Evolutionary conservation across 92 coral and sea anemone genomes (phyloP), one percentile per base, ranked within the genome.

Genomic region (Zoanthus sansibaricus): DNA sequence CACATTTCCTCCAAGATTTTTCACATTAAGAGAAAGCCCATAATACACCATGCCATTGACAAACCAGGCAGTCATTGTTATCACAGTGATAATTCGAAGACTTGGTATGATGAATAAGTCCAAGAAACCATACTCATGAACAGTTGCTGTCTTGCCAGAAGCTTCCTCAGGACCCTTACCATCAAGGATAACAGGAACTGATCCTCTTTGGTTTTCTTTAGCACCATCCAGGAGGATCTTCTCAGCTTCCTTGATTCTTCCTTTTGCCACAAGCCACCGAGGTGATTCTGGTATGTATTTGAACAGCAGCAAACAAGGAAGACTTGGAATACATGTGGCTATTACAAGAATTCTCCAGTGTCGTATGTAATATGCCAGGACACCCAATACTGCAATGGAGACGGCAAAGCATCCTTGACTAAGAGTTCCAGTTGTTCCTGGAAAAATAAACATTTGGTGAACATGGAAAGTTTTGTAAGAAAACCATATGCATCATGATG

Each of bases 1-100:
- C 83, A 96, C 79, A 75, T 91, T 96, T 54, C 99, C 99, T 20
- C 98, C 98, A 77, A 96, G 96, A 79, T 96, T 96, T 75, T 96
- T 95, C 11, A 94, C 92, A 83, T 96, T 96, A 25, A 96, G 90
- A 3, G 99, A 96, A 66, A 96, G 83, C 48, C 99, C 99, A 82
- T 96, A 96, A 88, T 96, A 96, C 2, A 96, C 99, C 78, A 90
- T 82, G 42, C 99, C 92, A 82, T 93, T 95, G 15, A 93, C 95
- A 84, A 96, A 93, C 93, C 98, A 95, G 45, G 91, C 87, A 25
- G 90, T 10, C 16, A 92, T 89, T 71, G 95, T 87, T 86, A 91
- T 93, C 14, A 92, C 12, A 42, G 93, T 95, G 69, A 90, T 84
- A 11, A 76, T 17, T 44, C 94, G 93, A 21, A 95, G 89, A 55